Conservation (phyloP, 1,140 invertebrate species). For the Bombus waltoni region DNA sequence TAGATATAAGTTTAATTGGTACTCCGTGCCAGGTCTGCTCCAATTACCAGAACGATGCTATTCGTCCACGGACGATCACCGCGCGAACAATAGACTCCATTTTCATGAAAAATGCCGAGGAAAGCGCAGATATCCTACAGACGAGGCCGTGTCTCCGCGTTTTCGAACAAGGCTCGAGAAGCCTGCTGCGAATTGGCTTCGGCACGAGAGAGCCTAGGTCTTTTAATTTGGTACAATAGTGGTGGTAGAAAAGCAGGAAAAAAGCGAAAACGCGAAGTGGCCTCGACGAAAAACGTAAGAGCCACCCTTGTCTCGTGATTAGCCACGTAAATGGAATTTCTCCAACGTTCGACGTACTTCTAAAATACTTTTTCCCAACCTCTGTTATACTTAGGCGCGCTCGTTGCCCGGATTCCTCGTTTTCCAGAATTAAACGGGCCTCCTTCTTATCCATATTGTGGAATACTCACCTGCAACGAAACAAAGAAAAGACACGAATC, state of each 20-base stretch:
- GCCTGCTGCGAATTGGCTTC: background rate
- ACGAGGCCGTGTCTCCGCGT: background rate
- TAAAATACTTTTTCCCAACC: background rate
- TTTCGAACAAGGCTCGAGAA: slow-evolving; percentile 34
- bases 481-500: background rate
- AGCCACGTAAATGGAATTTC: background rate
- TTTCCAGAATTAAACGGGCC: background rate
- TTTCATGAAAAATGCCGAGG: slow-evolving; percentile 22
- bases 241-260: background rate
- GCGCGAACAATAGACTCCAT: slow-evolving; percentile 36
- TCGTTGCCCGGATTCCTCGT: too few species aligned
- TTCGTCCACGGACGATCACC: slow-evolving; percentile 24
- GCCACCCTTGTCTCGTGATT: slow-evolving; percentile 11
- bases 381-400: background rate
- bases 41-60: slow-evolving; percentile 40
- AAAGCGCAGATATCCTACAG: slow-evolving; percentile 14
- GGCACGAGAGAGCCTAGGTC: background rate
- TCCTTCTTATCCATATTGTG: background rate
- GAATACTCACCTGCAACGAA: slow-evolving; percentile 60
- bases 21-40: slow-evolving; percentile 22
- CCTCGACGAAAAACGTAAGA: background rate
- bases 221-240: slow-evolving; percentile 39
- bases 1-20: slow-evolving; percentile 59
- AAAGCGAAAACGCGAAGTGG: background rate
- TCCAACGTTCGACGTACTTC: background rate